These are phyloP conservation scores for Haliclona indistincta DNA, from an alignment of 37 sponge, comb jelly and placozoan species.

Conservation along the genomic window DNA sequence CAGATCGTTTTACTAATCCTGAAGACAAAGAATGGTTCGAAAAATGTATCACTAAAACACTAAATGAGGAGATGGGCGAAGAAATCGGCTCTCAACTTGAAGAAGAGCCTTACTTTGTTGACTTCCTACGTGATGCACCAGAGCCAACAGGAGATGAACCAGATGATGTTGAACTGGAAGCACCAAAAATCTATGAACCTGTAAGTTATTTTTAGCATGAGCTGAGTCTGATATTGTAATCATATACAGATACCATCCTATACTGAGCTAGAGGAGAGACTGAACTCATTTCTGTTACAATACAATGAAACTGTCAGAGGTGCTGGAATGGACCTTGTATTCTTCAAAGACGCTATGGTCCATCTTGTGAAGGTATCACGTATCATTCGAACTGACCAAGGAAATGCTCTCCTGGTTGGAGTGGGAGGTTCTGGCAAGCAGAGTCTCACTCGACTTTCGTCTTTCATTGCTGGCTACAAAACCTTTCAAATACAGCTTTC, in stretches of 20 bases:
- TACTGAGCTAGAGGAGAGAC: slow-evolving; percentile 74
- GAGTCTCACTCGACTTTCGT: slow-evolving; percentile 97
- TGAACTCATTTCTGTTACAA: slow-evolving; percentile 75
- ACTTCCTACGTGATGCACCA: slow-evolving; percentile 96
- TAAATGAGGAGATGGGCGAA: slow-evolving; percentile 74
- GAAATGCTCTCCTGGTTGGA: slow-evolving; percentile 98
- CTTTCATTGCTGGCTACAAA: slow-evolving; percentile 98
- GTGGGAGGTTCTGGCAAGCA: slow-evolving; percentile 99
- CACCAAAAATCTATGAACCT: slow-evolving; percentile 98
- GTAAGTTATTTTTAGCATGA: slow-evolving; percentile 30
- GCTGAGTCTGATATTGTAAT: not conserved
- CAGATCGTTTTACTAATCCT: slow-evolving; percentile 93
- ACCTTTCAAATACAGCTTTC: slow-evolving; percentile 98
- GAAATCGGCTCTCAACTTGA: slow-evolving; percentile 45
- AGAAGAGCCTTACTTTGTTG: slow-evolving; percentile 97
- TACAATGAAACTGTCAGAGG: slow-evolving; percentile 98
- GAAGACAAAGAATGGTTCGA: slow-evolving; percentile 96
- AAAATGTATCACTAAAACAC: slow-evolving; percentile 34
- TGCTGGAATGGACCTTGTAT: slow-evolving; percentile 99
- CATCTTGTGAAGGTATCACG: slow-evolving; percentile 97
- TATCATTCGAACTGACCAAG: slow-evolving; percentile 95
- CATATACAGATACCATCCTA: slow-evolving; percentile 65
- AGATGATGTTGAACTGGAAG: slow-evolving; percentile 90
- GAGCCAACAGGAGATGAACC: slow-evolving; percentile 97
- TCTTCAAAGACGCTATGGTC: slow-evolving; percentile 99